A percentile compares a stretch with the other conserved stretches of the same genome.
These are phyloP conservation scores for Andricus grossulariae DNA, from an alignment of 1,140 invertebrate species.

Conservation along the genomic window DNA sequence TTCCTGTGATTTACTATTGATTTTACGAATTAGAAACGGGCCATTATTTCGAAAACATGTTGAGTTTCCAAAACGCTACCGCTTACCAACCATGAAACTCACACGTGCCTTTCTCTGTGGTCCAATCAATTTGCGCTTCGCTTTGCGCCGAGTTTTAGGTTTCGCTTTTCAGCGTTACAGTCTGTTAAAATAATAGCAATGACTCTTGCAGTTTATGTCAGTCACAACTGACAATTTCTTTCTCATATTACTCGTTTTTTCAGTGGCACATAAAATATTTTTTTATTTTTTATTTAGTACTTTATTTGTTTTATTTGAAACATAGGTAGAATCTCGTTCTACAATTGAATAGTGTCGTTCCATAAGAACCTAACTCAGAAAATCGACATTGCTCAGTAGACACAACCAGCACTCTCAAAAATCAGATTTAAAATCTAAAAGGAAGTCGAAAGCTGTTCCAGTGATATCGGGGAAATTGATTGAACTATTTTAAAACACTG, in stretches of 20 bases:
- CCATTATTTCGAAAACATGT: neutral
- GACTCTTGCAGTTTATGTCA: conserved; percentile 1
- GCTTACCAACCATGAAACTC: neutral
- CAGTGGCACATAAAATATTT: neutral
- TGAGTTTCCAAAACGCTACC: neutral
- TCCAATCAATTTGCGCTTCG: conserved; percentile 11
- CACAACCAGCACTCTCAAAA: no score
- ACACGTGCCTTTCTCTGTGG: neutral
- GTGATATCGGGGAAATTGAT: no score
- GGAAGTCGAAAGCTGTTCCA: no score
- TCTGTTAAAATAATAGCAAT: conserved; percentile 13
- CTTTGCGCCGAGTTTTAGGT: conserved; percentile 1
- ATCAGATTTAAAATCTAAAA: no score
- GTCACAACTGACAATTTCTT: neutral
- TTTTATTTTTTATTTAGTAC: neutral
- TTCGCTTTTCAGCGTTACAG: conserved; percentile 26
- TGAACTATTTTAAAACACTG: no score
- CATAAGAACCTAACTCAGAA: no score
- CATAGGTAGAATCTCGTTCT: no score
- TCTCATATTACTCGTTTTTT: neutral
- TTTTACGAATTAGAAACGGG: neutral
- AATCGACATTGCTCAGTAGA: no score
- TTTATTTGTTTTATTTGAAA: neutral
- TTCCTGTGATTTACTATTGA: neutral
- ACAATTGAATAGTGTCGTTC: no score